A percentile compares a stretch with the other conserved stretches of the same genome.
Evolutionary conservation across 2,888 invertebrate genomes (phyloP).

Genomic region (Eupithecia abbreviata): DNA sequence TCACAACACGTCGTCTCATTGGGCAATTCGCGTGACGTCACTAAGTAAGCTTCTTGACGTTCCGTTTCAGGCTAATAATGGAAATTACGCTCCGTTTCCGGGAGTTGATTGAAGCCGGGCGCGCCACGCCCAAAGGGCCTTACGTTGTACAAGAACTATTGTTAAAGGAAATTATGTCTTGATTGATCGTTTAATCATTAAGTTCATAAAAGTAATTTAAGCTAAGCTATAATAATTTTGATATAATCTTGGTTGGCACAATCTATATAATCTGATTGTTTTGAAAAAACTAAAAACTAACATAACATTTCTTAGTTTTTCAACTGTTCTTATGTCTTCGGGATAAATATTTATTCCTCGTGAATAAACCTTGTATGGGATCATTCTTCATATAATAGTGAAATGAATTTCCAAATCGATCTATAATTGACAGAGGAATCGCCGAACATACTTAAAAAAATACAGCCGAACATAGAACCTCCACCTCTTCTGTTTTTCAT

Average conservation of each 20-base stretch:
- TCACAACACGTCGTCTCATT: slow-evolving; percentile 27
- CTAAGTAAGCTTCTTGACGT: slow-evolving; percentile 40
- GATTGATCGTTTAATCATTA: slow-evolving; percentile 49
- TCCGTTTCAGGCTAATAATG: slow-evolving; percentile 62
- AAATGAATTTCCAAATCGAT: no score
- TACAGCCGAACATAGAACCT: no score
- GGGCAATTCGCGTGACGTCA: slow-evolving; percentile 23
- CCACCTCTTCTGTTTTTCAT: no score
- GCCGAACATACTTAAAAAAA: no score
- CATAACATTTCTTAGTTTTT: no score
- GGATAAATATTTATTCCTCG: no score
- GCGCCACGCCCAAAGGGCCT: slow-evolving; percentile 52
- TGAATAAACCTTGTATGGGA: no score
- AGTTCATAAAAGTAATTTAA: slow-evolving; percentile 24
- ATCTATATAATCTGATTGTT: neutral
- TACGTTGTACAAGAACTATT: slow-evolving; percentile 47
- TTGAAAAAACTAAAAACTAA: no score
- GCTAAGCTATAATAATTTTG: neutral
- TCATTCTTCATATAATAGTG: no score
- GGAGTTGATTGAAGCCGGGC: slow-evolving; percentile 67
- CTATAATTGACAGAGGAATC: no score
- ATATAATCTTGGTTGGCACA: neutral
- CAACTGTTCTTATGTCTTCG: no score
- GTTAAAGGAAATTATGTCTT: slow-evolving; percentile 44
- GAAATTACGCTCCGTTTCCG: slow-evolving; percentile 75